Evolutionary conservation across 1,140 invertebrate genomes (phyloP).

Genomic region (Zeugodacus cucurbitae): DNA sequence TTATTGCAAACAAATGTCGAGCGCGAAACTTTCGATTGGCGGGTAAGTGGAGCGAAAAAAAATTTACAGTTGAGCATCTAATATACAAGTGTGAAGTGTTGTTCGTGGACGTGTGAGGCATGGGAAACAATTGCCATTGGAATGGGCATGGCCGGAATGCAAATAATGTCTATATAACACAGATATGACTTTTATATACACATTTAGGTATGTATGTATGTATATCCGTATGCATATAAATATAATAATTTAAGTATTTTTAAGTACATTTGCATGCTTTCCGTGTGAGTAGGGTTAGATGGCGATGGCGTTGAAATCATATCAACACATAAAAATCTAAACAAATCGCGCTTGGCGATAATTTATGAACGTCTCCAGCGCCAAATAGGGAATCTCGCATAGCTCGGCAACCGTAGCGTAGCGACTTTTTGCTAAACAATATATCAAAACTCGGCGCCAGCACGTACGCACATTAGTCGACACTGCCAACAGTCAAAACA

Average conservation of each 20-base stretch:
- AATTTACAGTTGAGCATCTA: neutral
- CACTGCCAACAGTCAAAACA: neutral
- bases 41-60: neutral
- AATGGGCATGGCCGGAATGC: neutral
- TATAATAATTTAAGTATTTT: neutral
- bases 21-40: neutral
- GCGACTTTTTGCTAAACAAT: neutral
- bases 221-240: neutral
- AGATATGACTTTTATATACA: no score
- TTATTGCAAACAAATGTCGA: neutral
- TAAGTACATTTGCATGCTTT: neutral
- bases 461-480: constrained; percentile 37
- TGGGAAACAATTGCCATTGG: neutral
- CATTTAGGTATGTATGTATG: neutral
- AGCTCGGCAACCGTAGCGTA: neutral
- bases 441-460: constrained; percentile 21
- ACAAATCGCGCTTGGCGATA: constrained; percentile 25
- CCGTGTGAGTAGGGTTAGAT: neutral
- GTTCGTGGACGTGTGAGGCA: neutral
- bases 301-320: constrained; percentile 16
- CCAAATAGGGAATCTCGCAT: neutral
- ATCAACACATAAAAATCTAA: constrained; percentile 29
- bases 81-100: neutral
- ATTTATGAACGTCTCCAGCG: constrained; percentile 15
- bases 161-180: neutral